Evolutionary conservation across 2,888 invertebrate species (phyloP).

Genomic region (Seira sanloemensis): DNA sequence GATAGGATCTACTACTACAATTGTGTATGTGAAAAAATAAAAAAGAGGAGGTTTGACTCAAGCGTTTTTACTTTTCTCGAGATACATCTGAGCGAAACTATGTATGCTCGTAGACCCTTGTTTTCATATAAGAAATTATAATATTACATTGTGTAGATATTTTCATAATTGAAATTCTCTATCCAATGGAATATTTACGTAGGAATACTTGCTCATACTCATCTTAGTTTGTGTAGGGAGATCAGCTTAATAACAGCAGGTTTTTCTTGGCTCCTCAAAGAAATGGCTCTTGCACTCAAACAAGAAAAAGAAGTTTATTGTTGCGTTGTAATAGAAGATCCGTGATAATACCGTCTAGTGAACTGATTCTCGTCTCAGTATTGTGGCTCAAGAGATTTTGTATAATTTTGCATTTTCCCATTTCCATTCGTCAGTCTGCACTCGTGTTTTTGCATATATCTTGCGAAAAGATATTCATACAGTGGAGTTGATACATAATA

Average conservation of each 20-base stretch:
- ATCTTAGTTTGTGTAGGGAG: conserved; percentile 14
- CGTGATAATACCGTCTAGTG: neutral
- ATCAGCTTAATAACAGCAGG: neutral
- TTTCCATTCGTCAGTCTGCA: neutral
- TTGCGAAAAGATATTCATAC: too few species aligned
- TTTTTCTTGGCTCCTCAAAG: conserved; percentile 2
- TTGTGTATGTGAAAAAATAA: neutral
- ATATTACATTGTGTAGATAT: too few species aligned
- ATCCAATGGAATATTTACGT: too few species aligned
- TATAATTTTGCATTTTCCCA: neutral
- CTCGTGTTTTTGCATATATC: too few species aligned
- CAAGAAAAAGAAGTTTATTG: neutral
- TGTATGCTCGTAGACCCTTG: too few species aligned
- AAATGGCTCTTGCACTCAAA: neutral
- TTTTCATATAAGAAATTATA: conserved; percentile 3
- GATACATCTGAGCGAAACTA: neutral
- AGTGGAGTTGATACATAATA: too few species aligned
- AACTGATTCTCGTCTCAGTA: neutral
- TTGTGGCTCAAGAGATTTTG: neutral
- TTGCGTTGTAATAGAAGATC: neutral
- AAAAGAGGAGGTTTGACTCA: too few species aligned
- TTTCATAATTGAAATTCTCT: neutral
- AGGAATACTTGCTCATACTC: neutral
- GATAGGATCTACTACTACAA: neutral
- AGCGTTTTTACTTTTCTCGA: neutral